These are phyloP conservation scores for Harpagoxenus sublaevis DNA, from an alignment of 2,888 invertebrate species.

Conservation along the genomic window DNA sequence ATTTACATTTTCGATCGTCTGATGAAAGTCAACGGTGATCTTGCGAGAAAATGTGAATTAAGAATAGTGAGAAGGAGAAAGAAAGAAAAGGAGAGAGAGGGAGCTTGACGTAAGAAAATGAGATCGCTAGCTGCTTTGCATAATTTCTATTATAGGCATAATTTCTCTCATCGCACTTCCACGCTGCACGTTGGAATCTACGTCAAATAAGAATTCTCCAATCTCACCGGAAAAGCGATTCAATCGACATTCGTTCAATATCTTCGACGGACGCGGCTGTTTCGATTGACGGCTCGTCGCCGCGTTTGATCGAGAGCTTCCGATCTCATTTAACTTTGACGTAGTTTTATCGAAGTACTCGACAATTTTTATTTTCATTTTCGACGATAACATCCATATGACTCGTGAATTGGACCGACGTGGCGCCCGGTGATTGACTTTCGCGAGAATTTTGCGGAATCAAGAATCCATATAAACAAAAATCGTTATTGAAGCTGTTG, in stretches of 20 bases:
- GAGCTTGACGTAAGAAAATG: neutral
- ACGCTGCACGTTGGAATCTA: neutral
- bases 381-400: neutral
- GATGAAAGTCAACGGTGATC: neutral
- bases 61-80: neutral
- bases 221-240: constrained; percentile 27
- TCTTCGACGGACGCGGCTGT: constrained; percentile 19
- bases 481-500: constrained; percentile 3
- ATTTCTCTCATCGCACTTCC: constrained; percentile 13
- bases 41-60: constrained; percentile 21
- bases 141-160: constrained; percentile 44
- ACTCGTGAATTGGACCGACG: constrained; percentile 4
- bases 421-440: constrained; percentile 16
- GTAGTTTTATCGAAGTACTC: constrained; percentile 33
- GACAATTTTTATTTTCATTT: constrained; percentile 46
- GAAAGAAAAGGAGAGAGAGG: neutral
- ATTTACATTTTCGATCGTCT: constrained; percentile 19
- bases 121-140: constrained; percentile 35
- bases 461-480: neutral
- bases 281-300: constrained; percentile 34
- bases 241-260: constrained; percentile 32
- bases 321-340: constrained; percentile 46
- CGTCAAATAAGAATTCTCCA: constrained; percentile 14
- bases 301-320: constrained; percentile 46
- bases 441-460: constrained; percentile 14